These are phyloP conservation scores for Campylorhamphus procurvoides DNA, from an alignment of 2,113 vertebrate genomes.

Conservation along the genomic window DNA sequence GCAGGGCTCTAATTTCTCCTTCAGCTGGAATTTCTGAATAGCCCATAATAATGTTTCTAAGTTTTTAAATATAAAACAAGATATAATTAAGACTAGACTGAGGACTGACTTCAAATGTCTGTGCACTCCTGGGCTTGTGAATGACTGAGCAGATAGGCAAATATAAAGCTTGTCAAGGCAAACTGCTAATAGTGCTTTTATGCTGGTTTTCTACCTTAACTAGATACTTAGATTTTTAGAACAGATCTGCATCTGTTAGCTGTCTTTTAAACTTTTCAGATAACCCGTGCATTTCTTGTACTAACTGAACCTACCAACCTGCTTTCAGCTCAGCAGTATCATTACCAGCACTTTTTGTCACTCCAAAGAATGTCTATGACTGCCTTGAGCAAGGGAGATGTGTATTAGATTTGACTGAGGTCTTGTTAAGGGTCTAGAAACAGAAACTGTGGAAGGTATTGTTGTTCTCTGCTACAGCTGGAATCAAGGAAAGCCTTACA, in stretches of 20 bases:
- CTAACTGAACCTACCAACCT: not conserved
- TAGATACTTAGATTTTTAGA: not conserved
- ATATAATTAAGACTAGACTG: not conserved
- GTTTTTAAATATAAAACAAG: not conserved
- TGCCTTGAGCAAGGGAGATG: not conserved
- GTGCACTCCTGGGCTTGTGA: not conserved
- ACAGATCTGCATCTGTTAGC: not conserved
- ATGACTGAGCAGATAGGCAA: not conserved
- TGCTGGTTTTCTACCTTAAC: not conserved
- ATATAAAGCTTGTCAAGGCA: not conserved
- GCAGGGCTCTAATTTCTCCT: not conserved
- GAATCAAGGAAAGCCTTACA: not conserved
- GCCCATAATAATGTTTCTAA: not conserved
- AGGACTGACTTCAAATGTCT: not conserved
- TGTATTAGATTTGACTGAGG: not conserved
- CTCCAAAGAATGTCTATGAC: not conserved
- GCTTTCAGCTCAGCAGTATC: not conserved
- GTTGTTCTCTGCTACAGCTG: not conserved
- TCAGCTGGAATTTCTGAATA: not conserved
- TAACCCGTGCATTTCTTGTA: not conserved
- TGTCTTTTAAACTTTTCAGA: not conserved
- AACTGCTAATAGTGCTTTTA: not conserved
- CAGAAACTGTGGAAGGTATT: not conserved
- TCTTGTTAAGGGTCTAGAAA: not conserved
- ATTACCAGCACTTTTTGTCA: not conserved